phyloP scores from a whole-genome alignment of 2,113 vertebrate species.

The Gnathonemus longibarbis region DNA sequence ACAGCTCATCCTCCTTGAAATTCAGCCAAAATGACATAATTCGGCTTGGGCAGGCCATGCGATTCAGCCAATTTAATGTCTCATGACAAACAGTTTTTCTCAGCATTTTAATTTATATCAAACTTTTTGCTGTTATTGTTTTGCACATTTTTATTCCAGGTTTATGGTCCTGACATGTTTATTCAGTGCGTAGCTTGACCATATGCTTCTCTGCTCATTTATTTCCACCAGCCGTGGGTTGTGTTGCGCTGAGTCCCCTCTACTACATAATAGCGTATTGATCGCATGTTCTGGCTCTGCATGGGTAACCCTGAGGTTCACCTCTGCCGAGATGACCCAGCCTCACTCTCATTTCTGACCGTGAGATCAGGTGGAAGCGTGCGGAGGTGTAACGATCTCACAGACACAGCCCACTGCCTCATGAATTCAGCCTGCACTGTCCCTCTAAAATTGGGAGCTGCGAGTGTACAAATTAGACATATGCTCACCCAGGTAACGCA shows the following conservation, averaged over 20 bases:
- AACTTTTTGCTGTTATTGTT: not conserved
- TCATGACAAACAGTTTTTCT: not conserved
- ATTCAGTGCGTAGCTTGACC: not conserved
- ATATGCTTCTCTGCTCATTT: not conserved
- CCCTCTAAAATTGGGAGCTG: not conserved
- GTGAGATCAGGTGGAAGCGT: not conserved
- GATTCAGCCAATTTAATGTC: not conserved
- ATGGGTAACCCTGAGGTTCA: not conserved
- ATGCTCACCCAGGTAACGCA: not conserved
- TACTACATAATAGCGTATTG: not conserved
- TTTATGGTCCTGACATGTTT: not conserved
- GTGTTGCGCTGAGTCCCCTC: not conserved
- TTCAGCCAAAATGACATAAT: not conserved
- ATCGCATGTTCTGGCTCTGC: not conserved
- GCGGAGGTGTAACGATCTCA: not conserved
- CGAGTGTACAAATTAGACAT: not conserved
- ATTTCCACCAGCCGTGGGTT: not conserved
- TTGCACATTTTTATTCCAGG: not conserved
- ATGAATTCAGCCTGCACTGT: not conserved
- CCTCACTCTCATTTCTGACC: not conserved
- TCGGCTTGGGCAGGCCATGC: not conserved
- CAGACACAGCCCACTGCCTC: not conserved
- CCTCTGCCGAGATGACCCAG: not conserved
- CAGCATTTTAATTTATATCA: too few species aligned
- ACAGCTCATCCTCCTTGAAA: not conserved